These are phyloP conservation scores for Rotaria macrura DNA, from an alignment of 2,888 invertebrate genomes.

Conservation along the genomic window DNA sequence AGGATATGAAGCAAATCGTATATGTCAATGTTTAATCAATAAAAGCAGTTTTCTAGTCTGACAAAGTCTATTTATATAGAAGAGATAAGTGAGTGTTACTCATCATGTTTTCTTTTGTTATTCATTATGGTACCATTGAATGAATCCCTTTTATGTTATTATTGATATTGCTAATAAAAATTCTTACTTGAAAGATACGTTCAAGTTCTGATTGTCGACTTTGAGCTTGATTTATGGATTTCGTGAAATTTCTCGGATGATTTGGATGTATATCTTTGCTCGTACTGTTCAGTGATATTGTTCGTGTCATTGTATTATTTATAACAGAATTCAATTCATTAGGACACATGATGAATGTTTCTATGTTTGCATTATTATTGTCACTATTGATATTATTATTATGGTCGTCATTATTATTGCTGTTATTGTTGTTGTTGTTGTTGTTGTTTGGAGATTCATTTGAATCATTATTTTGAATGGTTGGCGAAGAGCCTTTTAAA, in stretches of 20 bases:
- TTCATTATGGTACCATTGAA: too few species aligned
- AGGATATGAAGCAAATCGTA: too few species aligned
- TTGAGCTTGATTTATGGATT: background rate
- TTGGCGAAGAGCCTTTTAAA: background rate
- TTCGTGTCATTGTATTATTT: background rate
- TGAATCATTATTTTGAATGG: background rate
- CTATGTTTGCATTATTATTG: too few species aligned
- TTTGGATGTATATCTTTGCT: background rate
- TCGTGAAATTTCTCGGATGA: background rate
- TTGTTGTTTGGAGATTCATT: background rate
- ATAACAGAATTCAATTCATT: background rate
- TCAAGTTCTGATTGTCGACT: slow-evolving; percentile 8
- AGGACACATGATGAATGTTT: background rate
- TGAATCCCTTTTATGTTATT: too few species aligned
- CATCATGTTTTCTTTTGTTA: too few species aligned
- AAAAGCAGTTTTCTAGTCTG: too few species aligned
- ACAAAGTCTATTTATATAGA: too few species aligned
- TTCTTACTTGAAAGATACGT: background rate
- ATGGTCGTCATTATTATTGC: too few species aligned
- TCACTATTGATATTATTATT: too few species aligned
- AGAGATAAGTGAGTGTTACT: too few species aligned
- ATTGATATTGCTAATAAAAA: too few species aligned
- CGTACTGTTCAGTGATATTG: background rate
- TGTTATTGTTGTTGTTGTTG: background rate
- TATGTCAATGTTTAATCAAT: too few species aligned